A percentile compares a stretch with the other conserved stretches of the same genome.
phyloP scores from a whole-genome alignment of 2,797 vertebrate species.

The Cynopterus sphinx region DNA sequence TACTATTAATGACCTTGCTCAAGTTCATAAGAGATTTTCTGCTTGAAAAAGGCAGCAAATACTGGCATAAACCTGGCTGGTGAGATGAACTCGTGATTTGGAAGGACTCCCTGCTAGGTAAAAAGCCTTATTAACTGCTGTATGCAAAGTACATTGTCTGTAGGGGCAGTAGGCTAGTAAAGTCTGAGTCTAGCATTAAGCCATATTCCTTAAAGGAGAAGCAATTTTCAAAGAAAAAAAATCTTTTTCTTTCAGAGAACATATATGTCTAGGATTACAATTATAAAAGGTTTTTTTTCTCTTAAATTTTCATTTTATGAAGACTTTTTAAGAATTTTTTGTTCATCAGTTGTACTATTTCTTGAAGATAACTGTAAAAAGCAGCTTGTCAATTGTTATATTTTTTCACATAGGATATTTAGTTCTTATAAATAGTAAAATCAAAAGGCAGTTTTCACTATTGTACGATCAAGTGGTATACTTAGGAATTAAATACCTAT shows the following conservation, averaged over 20 bases:
- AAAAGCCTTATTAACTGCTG: background rate
- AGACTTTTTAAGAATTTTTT: conserved; percentile 42
- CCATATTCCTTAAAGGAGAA: background rate
- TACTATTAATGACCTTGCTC: background rate
- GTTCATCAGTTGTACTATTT: background rate
- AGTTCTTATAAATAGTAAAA: conserved; percentile 63
- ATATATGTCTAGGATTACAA: background rate
- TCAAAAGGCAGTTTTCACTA: conserved; percentile 61
- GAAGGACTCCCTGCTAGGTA: background rate
- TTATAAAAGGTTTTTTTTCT: background rate
- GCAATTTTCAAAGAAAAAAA: background rate
- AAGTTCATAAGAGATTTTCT: background rate
- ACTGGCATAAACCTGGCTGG: background rate
- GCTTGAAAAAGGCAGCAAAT: background rate
- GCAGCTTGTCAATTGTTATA: conserved; percentile 55
- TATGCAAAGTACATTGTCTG: background rate
- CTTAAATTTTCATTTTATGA: background rate
- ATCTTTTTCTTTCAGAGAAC: conserved; percentile 7
- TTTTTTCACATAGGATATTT: conserved; percentile 42
- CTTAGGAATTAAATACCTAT: conserved; percentile 61
- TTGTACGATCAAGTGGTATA: conserved; percentile 23
- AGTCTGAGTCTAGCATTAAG: background rate
- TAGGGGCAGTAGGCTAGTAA: background rate
- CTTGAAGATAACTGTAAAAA: background rate
- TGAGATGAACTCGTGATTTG: background rate